Conservation (phyloP, 2,888 invertebrate genomes). For the Trichogramma dendrolimi region DNA sequence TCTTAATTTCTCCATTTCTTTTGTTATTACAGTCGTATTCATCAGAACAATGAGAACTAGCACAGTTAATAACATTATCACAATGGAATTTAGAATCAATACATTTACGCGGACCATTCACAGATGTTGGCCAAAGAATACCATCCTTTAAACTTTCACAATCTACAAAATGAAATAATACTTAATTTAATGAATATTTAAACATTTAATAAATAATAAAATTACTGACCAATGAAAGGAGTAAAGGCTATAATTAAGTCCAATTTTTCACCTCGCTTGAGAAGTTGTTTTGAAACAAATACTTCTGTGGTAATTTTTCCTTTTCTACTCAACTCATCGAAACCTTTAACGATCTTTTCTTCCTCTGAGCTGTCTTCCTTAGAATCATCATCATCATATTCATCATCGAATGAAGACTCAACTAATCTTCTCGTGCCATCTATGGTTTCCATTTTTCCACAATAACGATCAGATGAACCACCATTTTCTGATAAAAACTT, state of each 20-base stretch:
- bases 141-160: neutral
- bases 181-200: neutral
- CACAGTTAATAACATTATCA: slow-evolving; percentile 54
- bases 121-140: slow-evolving; percentile 5
- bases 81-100: slow-evolving; percentile 44
- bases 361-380: neutral
- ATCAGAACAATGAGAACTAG: slow-evolving; percentile 48
- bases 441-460: slow-evolving; percentile 43
- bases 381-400: neutral
- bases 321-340: slow-evolving; percentile 28
- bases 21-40: slow-evolving; percentile 49
- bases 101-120: neutral
- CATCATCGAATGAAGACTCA: neutral
- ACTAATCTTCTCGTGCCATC: neutral
- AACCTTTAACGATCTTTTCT: neutral
- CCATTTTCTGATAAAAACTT: slow-evolving; percentile 47
- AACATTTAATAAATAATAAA: neutral
- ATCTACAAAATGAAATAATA: neutral
- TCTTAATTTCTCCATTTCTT: slow-evolving; percentile 25
- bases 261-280: slow-evolving; percentile 41
- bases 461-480: slow-evolving; percentile 40
- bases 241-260: slow-evolving; percentile 54
- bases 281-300: slow-evolving; percentile 45
- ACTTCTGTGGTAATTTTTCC: slow-evolving; percentile 52
- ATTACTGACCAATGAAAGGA: slow-evolving; percentile 48